Base-by-base conservation (phyloP, 2,888 invertebrate genomes). In the Mylabris sibirica region DNA sequence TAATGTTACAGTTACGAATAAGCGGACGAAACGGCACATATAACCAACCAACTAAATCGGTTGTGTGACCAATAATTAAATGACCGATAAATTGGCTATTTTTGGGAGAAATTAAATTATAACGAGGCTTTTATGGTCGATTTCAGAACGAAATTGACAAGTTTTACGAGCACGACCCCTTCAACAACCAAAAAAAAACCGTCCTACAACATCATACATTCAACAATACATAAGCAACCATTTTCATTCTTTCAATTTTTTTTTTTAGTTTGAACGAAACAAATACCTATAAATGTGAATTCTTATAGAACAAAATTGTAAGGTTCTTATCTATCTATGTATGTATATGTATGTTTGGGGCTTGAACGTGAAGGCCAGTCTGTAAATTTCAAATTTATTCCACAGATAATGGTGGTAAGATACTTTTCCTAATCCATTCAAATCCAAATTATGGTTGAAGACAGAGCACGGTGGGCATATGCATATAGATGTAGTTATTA, bases 401-500 rank as follows among this genome's bases (percentile, higher is more conserved):
- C 61, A 41, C 26, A 62, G 70, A 70, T 70, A 67, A 67, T 66
- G 41, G 49, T 9, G 26, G 20, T 59, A 26, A 65, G 65, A 70
- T 65, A 63, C 53, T 68, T 65, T 68, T 41, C 60, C 65, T 71
- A 71, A 71, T 71, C 71, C 70, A 65, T 65, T 68, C 63, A 60
- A 59, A 63, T 53, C 67, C 63, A 68, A 71, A 71, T 71, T 68
- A 66, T 71, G 66, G 64, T 59, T 64, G 64, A 65, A 68, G 71
- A 71, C 61, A 70, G 61, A 64, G 24, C 67, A 67, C 59, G 66
- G 69, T 63, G 69, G 74, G 65, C 69, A 73, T 72, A 76, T 69
- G 76, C 75, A 76, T 77, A 76, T 74, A 77, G 73, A 76, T 77
- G 74, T 75, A 72, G 75, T 75, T 74, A 77, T 77, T 77, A 77